Evolutionary conservation across 2,888 invertebrate species (phyloP).

Genomic region (Idaea biselata): DNA sequence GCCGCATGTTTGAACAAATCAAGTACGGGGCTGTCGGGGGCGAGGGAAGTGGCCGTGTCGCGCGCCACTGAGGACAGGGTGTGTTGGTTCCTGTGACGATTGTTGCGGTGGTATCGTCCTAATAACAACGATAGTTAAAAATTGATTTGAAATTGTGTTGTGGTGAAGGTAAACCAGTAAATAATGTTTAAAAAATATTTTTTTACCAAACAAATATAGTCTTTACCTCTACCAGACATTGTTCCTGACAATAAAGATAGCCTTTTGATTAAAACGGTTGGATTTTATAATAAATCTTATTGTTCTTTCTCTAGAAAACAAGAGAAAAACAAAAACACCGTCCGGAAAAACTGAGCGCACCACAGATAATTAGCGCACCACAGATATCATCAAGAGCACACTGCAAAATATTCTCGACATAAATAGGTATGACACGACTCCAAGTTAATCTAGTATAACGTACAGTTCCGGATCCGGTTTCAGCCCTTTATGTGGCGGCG

Average conservation of each 20-base stretch:
- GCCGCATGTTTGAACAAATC: conserved; percentile 36
- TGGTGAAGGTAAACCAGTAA: neutral
- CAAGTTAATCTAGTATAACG: no score
- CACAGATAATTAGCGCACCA: no score
- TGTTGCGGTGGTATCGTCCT: conserved; percentile 45
- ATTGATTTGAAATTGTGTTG: no score
- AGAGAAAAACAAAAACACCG: no score
- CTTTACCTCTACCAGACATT: conserved; percentile 52
- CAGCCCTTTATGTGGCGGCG: no score
- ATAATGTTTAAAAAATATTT: neutral
- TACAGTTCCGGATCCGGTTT: no score
- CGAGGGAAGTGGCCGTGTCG: conserved; percentile 50
- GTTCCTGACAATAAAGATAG: neutral
- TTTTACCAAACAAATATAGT: neutral
- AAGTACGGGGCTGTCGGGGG: conserved; percentile 75
- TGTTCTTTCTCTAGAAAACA: no score
- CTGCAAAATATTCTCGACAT: no score
- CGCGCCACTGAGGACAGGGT: conserved; percentile 55
- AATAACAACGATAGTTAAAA: neutral
- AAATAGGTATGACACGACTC: no score
- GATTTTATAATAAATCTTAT: conserved; percentile 17
- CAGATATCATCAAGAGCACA: no score
- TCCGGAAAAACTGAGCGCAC: no score
- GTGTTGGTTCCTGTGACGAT: conserved; percentile 45
- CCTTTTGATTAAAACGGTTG: neutral